phyloP scores from a whole-genome alignment of 1,140 invertebrate species.

The Sitobion miscanthi region DNA sequence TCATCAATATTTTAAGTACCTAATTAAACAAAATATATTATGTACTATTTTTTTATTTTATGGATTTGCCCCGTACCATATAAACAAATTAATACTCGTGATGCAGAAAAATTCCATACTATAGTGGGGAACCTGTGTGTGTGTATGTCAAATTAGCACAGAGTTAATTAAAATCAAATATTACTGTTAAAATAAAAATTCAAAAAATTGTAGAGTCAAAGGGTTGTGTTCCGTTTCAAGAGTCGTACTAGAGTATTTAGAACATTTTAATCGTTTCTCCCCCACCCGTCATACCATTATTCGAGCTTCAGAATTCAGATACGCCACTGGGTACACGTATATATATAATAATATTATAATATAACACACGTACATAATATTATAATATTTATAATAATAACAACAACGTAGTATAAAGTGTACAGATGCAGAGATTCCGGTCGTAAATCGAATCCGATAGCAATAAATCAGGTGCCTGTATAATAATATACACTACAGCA shows the following conservation, averaged over 20 bases:
- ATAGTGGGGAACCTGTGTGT: background rate
- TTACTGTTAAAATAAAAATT: background rate
- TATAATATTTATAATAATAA: background rate
- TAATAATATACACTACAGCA: background rate
- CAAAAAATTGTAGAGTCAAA: background rate
- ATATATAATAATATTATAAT: background rate
- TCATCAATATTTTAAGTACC: background rate
- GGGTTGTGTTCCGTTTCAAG: background rate
- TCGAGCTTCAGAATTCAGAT: background rate
- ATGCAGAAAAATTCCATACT: background rate
- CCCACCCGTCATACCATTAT: too few relatives aligned
- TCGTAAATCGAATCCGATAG: background rate
- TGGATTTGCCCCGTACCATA: background rate
- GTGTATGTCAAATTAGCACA: background rate
- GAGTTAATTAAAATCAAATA: background rate
- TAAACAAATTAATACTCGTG: background rate
- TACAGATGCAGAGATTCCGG: background rate
- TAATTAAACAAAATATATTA: background rate
- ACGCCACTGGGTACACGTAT: background rate
- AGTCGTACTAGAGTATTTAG: background rate
- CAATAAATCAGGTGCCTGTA: background rate
- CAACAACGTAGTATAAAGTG: background rate
- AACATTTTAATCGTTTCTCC: background rate
- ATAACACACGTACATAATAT: background rate
- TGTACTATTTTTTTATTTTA: background rate